Evolutionary conservation across 2,113 vertebrate species (phyloP), one percentile per base, ranked within the genome.

Genomic region (Semnornis frantzii): DNA sequence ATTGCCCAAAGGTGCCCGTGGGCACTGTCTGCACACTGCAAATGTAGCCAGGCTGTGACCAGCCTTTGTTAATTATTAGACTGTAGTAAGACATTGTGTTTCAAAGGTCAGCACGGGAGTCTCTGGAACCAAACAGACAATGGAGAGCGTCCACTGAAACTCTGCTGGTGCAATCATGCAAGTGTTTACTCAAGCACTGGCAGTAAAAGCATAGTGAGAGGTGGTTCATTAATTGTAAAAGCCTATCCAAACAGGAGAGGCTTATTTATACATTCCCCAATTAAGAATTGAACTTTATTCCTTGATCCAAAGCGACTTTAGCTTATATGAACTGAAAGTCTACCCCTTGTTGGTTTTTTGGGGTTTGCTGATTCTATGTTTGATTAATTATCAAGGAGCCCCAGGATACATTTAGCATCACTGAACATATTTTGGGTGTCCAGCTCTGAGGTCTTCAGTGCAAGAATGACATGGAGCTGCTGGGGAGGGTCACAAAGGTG

Each of bases 71-170:
- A 91, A 83, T 91, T 71, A 88, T 87, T 90, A 91, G 68, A 82
- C 71, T 65, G 5, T 10, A 71, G 37, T 13, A 91, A 70, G 64
- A 74, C 2, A 0, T 15, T n/a, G 15, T 37, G 16, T 93, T 89
- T 91, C 94, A 95, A 90, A 91, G 85, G 68, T 94, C 92, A 82
- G 48, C 65, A 54, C 24, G 44, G 71, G 62, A 86, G 46, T n/a
- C 33, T 8, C 34, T 46, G 68, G n/a, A 66, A 85, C 46, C 34
- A 59, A 62, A 37, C 33, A 78, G 62, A 8, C 30, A 60, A 39
- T 65, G 27, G 55, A 7, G 62, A 46, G 10, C 16, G 37, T 12
- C 11, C n/a, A 7, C n/a, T 73, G 12, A 82, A 63, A 85, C 52
- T 66, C 34, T 77, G 52, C 46, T 54, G 31, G 42, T 7, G 42